Evolutionary conservation across 2,888 invertebrate genomes (phyloP), one percentile per base, ranked within the genome.

Genomic region (Macrophya annulata): DNA sequence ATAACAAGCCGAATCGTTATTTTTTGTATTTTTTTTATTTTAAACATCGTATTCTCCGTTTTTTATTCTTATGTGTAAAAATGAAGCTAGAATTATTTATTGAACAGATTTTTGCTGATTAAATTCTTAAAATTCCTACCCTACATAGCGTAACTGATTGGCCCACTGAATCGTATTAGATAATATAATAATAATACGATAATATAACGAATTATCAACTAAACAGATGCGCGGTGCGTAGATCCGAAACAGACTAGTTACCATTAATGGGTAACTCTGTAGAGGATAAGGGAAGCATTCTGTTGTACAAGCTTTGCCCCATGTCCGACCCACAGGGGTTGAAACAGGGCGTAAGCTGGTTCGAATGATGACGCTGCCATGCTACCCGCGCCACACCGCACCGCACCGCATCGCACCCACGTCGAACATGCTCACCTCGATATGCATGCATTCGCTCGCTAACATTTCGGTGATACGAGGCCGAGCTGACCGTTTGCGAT

Each of bases 301-400:
- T 83, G 83, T 83, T 83, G 83, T 68, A 83, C 83, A 83, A 83
- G 83, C 83, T 83, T 83, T 59, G 83, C 83, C 21, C 51, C 83
- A n/a, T 83, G 83, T 83, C 62, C 83, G 83, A 81, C 59, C 51
- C 79, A 51, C 43, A 62, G 81, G 81, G 81, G 83, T 25, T 48
- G 83, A 83, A 68, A 71, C 83, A 51, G 71, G 43, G 83, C 83
- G 83, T 83, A 83, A 83, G 71, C 83, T 51, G 68, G 51, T 17
- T 59, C 68, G 83, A 83, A 83, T 51, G 65, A 65, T 48, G 25
- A 68, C 40, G 25, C 65, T 45, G 40, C n/a, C n/a, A 55, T 55
- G n/a, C 55, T 8, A 8, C n/a, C 55, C 55, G 55, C 55, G n/a
- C 17, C 55, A 31, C 31, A 31, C 55, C 55, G 55, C 31, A 31